Evolutionary conservation across 2,113 vertebrate species (phyloP).

Genomic region (Cranoglanis bouderius): DNA sequence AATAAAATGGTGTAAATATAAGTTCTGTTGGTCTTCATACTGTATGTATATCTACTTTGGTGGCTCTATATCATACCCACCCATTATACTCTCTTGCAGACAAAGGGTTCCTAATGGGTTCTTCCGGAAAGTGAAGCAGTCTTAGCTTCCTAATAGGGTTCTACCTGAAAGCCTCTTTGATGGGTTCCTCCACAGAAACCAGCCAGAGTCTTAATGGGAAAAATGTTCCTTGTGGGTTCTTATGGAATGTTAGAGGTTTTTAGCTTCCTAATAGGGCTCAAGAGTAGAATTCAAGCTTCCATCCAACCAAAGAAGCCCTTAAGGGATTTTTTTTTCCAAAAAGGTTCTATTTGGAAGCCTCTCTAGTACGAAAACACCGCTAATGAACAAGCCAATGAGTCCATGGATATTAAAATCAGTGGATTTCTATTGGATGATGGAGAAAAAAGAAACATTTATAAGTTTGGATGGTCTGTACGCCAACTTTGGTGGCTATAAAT

Average conservation of each 20-base stretch:
- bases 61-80: neutral
- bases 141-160: neutral
- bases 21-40: neutral
- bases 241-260: neutral
- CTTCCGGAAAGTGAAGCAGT: neutral
- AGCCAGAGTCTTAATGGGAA: neutral
- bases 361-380: neutral
- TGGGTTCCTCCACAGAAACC: no score
- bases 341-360: neutral
- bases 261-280: neutral
- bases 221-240: neutral
- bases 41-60: neutral
- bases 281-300: neutral
- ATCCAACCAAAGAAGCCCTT: neutral
- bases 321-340: neutral
- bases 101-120: neutral
- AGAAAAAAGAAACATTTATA: conserved; percentile 11
- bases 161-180: neutral
- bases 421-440: neutral
- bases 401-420: neutral
- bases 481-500: neutral
- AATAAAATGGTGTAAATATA: neutral
- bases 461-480: conserved; percentile 1
- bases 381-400: neutral
- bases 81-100: neutral